Conservation (phyloP, 2,888 invertebrate genomes). For the Serripes groenlandicus region DNA sequence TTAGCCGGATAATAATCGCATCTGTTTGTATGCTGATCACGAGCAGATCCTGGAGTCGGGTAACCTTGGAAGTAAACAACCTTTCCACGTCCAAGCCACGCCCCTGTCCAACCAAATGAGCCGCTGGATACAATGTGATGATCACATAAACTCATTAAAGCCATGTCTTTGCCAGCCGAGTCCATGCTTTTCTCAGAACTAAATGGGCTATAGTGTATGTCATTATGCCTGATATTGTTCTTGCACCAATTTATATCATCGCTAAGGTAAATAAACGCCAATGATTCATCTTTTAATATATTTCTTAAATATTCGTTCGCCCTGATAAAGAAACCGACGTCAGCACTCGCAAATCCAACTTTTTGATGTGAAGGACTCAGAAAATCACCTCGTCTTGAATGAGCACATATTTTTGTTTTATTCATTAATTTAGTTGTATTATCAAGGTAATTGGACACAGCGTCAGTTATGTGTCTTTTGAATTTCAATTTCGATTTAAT, state of each 20-base stretch:
- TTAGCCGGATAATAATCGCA: not conserved
- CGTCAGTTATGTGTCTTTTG: not conserved
- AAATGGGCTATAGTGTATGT: slow-evolving; percentile 2
- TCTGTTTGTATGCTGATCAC: slow-evolving; percentile 1
- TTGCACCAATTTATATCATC: slow-evolving; percentile 3
- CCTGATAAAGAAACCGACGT: not conserved
- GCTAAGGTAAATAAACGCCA: not conserved
- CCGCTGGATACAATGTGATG: slow-evolving; percentile 7
- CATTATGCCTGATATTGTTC: not conserved
- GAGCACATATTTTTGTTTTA: slow-evolving; percentile 4
- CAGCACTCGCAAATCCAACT: not conserved
- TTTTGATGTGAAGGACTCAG: not conserved
- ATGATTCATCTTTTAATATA: not conserved
- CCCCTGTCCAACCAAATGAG: slow-evolving; percentile 16
- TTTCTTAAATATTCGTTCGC: not conserved
- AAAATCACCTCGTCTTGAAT: not conserved
- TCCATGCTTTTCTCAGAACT: not conserved
- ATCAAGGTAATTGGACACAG: not conserved
- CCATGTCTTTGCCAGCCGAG: not conserved
- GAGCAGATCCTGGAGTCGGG: not conserved
- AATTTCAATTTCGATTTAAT: not conserved
- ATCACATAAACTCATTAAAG: not conserved
- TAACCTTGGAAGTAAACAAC: slow-evolving; percentile 16
- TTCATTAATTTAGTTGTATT: not conserved
- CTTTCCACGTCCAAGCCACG: not conserved